These are phyloP conservation scores for Hirtodrosophila trivittata DNA, from an alignment of 2,888 invertebrate genomes.

Conservation along the genomic window DNA sequence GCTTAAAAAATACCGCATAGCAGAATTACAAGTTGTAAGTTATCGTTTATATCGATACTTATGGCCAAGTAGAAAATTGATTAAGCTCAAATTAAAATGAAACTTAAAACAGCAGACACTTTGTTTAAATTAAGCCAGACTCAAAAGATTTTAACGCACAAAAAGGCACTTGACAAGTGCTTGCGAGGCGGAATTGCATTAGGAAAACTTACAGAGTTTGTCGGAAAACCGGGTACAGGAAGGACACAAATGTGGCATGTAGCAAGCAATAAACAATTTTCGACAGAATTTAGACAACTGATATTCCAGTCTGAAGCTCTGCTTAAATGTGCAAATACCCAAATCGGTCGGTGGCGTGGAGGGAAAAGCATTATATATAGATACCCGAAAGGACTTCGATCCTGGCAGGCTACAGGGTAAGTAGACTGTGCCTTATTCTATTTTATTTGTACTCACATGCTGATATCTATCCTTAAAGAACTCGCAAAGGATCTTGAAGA, in stretches of 20 bases:
- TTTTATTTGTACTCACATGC: background rate
- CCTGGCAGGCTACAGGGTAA: slow-evolving; percentile 47
- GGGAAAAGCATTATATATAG: slow-evolving; percentile 56
- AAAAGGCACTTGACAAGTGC: slow-evolving; percentile 32
- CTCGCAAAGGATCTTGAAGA: slow-evolving; percentile 35
- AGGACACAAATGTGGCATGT: slow-evolving; percentile 61
- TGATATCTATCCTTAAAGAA: slow-evolving; percentile 17
- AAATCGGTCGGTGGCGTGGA: slow-evolving; percentile 33
- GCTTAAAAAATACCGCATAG: too few species aligned
- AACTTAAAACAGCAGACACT: slow-evolving; percentile 1
- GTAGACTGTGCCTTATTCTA: background rate
- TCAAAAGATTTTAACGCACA: slow-evolving; percentile 41
- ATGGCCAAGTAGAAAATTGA: background rate
- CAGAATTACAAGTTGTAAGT: background rate
- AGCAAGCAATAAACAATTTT: background rate
- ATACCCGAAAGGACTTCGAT: slow-evolving; percentile 52
- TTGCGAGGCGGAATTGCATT: slow-evolving; percentile 53
- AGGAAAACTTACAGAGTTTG: slow-evolving; percentile 48
- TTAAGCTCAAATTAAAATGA: slow-evolving; percentile 2
- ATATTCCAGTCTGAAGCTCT: slow-evolving; percentile 46
- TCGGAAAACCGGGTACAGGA: slow-evolving; percentile 58
- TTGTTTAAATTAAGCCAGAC: background rate
- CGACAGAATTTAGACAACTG: background rate
- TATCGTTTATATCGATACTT: background rate
- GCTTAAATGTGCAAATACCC: slow-evolving; percentile 60